phyloP scores from a whole-genome alignment of 64 coral and sea anemone species.

The Montipora capricornis region DNA sequence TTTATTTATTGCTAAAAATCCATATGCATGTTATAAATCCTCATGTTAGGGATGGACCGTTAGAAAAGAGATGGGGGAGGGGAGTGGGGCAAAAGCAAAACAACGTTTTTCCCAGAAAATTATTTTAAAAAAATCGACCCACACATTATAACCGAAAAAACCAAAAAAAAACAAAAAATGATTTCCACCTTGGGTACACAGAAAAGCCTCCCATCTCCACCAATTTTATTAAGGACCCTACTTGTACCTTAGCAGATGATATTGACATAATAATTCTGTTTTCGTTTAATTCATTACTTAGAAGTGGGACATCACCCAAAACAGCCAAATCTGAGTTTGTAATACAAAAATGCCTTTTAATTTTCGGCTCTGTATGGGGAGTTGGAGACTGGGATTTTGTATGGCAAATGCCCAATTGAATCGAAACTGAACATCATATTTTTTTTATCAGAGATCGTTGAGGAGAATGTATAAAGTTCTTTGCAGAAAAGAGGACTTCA shows the following conservation, averaged over 20 bases:
- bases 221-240: conserved; percentile 4
- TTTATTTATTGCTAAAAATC: conserved; percentile 15
- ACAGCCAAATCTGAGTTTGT: conserved; percentile 21
- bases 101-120: conserved; percentile 14
- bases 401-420: neutral
- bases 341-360: conserved; percentile 5
- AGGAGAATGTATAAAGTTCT: conserved; percentile 19
- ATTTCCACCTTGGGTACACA: neutral
- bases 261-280: neutral
- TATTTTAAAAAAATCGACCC: neutral
- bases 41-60: neutral
- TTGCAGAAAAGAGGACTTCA: conserved; percentile 7
- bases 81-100: conserved; percentile 10
- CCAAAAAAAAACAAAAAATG: neutral
- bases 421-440: conserved; percentile 4
- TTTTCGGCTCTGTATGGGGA: conserved; percentile 1
- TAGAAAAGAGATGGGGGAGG: conserved; percentile 2
- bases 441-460: conserved; percentile 19
- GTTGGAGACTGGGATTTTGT: conserved; percentile 15
- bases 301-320: neutral
- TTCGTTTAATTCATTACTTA: neutral
- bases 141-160: neutral
- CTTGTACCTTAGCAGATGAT: conserved; percentile 4
- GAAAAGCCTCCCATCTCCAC: neutral
- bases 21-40: conserved; percentile 2